phyloP scores from a whole-genome alignment of 2,888 invertebrate species.

The Cosmopolites sordidus region DNA sequence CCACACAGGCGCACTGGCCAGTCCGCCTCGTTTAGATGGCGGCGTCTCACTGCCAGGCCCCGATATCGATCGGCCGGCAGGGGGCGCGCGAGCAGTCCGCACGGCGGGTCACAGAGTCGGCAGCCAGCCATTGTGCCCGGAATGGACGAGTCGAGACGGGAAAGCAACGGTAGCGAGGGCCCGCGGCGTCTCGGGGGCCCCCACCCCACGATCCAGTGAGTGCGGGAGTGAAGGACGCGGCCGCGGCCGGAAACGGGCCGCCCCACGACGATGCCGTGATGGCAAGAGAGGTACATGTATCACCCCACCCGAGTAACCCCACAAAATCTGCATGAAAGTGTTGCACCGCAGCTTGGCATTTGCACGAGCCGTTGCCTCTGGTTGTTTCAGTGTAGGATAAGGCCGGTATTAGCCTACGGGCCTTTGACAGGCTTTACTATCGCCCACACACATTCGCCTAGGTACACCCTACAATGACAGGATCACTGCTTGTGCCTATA shows the following conservation, averaged over 20 bases:
- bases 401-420: neutral
- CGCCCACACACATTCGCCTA: slow-evolving; percentile 17
- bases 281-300: slow-evolving; percentile 62
- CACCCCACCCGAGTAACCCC: slow-evolving; percentile 20
- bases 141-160: slow-evolving; percentile 26
- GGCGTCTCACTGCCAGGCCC: slow-evolving; percentile 20
- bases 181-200: slow-evolving; percentile 26
- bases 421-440: slow-evolving; percentile 13
- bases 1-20: neutral
- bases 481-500: neutral
- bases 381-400: slow-evolving; percentile 3
- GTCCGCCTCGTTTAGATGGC: slow-evolving; percentile 11
- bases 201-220: slow-evolving; percentile 26
- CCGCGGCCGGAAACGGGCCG: slow-evolving; percentile 48
- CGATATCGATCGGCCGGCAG: slow-evolving; percentile 41
- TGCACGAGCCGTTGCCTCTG: slow-evolving; percentile 5
- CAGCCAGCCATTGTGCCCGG: slow-evolving; percentile 19
- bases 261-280: slow-evolving; percentile 66
- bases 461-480: slow-evolving; percentile 17
- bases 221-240: slow-evolving; percentile 32
- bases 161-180: slow-evolving; percentile 25
- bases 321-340: slow-evolving; percentile 5
- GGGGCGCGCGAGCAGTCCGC: slow-evolving; percentile 38
- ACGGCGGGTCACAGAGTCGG: slow-evolving; percentile 23
- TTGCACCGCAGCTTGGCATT: slow-evolving; percentile 5